Base-by-base conservation (phyloP, 1,140 invertebrate genomes). In the Battus philenor region DNA sequence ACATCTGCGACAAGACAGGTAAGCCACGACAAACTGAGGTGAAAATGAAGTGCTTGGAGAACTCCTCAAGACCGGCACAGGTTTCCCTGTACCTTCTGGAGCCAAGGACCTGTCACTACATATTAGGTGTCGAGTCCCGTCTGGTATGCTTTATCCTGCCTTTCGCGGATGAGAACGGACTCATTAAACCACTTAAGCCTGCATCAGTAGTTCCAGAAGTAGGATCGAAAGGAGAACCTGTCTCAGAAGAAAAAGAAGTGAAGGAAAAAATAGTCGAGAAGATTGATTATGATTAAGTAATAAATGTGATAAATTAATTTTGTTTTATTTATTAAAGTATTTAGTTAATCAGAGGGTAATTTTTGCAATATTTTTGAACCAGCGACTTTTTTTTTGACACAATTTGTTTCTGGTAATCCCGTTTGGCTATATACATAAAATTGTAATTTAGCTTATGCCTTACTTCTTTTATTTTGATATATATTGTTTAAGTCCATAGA, bases 41-140 rank as follows among this genome's bases (percentile, higher is more conserved):
- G 44, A 93, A 93, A 75, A 78, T 97, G 2, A 95, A 95, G 79
- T 98, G 95, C 78, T 78, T 91, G 0, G 91, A 91, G 20, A 89
- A 89, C 59, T 86, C 89, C 0, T 86, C 88, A 0, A 91, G 89
- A 64, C 89, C 91, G 9, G 92, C 92, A 6, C 91, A 94, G 51
- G 93, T 98, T 0, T 93, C 95, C 0, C 84, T 98, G 24, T 97
- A 95, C 77, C 84, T 98, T 9, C 68, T 97, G 5, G 97, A 98
- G 69, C 97, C 96, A 7, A 91, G 92, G 76, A 93, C 93, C 8
- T 98, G 97, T 71, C 93, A 97, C 81, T 98, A 98, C 60, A 92
- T 97, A 44, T 75, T 98, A 11, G 94, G 94, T 9, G 94, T 98
- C 0, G 97, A 98, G 78, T 97, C 96, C 2, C 90, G 93, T 0